phyloP scores from a whole-genome alignment of 2,113 vertebrate genomes.

The Odobenus rosmarus region DNA sequence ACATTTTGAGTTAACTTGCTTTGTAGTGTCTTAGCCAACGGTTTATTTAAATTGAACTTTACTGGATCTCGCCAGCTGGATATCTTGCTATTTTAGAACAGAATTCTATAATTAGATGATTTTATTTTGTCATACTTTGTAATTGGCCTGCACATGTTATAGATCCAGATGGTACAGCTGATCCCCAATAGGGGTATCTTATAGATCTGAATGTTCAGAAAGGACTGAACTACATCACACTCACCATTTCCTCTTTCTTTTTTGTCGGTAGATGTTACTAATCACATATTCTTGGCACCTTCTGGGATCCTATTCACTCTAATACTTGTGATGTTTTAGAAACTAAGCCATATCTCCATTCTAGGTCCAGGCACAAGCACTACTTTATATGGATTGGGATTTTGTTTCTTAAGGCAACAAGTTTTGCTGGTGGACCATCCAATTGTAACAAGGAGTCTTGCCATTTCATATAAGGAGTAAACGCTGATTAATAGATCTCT shows the following conservation, averaged over 20 bases:
- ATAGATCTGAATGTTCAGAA: neutral
- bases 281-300: neutral
- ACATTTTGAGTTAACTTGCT: constrained; percentile 12
- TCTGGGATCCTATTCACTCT: neutral
- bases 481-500: neutral
- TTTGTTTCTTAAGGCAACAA: neutral
- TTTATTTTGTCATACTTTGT: constrained; percentile 67
- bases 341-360: neutral
- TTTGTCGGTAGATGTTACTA: neutral
- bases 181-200: neutral
- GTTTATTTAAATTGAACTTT: constrained; percentile 56
- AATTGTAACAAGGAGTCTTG: neutral
- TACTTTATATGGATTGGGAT: neutral
- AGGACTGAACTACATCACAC: neutral
- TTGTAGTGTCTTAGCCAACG: constrained; percentile 40
- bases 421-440: neutral
- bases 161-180: constrained; percentile 18
- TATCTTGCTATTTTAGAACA: constrained; percentile 68
- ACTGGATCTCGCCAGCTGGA: constrained; percentile 54
- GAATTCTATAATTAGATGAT: constrained; percentile 66
- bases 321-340: neutral
- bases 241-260: neutral
- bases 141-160: constrained; percentile 1
- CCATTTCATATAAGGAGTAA: neutral
- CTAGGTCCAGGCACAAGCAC: neutral